Base-by-base conservation (phyloP, 2,113 vertebrate genomes). In the Pachyramphus minor region DNA sequence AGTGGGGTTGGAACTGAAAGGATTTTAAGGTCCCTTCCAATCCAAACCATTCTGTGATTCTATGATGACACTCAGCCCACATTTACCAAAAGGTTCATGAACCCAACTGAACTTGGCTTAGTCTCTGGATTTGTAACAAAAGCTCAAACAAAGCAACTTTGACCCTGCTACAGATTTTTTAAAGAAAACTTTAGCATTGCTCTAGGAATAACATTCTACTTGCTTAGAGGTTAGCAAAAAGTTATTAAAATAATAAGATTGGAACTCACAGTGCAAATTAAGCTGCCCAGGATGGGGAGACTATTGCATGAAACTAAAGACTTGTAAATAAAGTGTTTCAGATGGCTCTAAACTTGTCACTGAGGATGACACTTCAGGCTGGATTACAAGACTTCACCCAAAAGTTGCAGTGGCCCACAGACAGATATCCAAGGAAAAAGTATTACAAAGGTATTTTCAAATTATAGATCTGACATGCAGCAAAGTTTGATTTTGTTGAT, bases 161-260 rank as follows among this genome's bases (percentile, higher is more conserved):
- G 41, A 84, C 62, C 31, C 56, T 68, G 18, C 47, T 55, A 16
- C 19, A 62, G 24, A 25, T 91, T 92, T 90, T 89, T 77, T 76
- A 37, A 52, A 93, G 66, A 53, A 63, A 96, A 94, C 45, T 42
- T 75, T 19, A 91, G 53, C n/a, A 41, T 86, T 87, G 81, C 66
- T 94, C 33, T 84, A 93, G 63, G 66, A 93, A 92, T 87, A 92
- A 88, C 41, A 37, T 66, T 90, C 76, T 87, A 53, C 50, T 88
- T 77, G 67, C 87, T 88, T 74, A 72, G 73, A 93, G 87, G 92
- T 95, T 94, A 95, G 85, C 41, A 45, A 93, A 90, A 93, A 95
- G 73, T 95, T 96, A 94, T 96, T 96, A 94, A 95, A 96, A 92
- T 92, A 97, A 67, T 78, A 94, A 78, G 79, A 80, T 81, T 85